Evolutionary conservation across 2,113 vertebrate species (phyloP), one percentile per base, ranked within the genome.

Genomic region (Synchiropus splendidus): DNA sequence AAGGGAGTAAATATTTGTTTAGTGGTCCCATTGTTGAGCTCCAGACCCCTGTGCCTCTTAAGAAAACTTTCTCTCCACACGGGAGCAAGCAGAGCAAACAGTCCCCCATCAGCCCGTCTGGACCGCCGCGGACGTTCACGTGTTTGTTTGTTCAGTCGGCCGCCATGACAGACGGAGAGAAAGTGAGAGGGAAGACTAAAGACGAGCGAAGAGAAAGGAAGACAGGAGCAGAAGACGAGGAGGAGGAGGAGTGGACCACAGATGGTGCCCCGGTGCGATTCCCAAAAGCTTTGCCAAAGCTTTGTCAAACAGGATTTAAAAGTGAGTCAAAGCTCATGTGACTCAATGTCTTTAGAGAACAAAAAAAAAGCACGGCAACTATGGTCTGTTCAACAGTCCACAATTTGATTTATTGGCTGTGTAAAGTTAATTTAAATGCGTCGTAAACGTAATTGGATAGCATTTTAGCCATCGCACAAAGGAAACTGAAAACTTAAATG

Each of bases 1-100:
- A 5, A 15, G 6, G 41, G 68, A 61, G 72, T 79, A 77, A 80
- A 83, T 83, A 83, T 83, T 83, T 79, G 74, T 78, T 76, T 73
- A 71, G 64, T 50, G 66, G 67, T 55, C 74, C 67, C 74, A 63
- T 54, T n/a, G 59, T 68, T 55, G 58, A 69, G 65, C 72, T 70
- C 56, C 57, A 51, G 69, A 65, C 75, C 75, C 76, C 68, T 67
- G 64, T 39, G 67, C 67, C 75, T 72, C 73, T 70, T 79, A 80
- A 79, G 74, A 80, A 83, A 83, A 80, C 78, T 74, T 76, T 80
- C 64, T 57, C 58, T 27, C 51, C 58, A 48, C 78, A 67, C 60
- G 53, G 66, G 75, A 78, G 72, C 72, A 71, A 70, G 65, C 49
- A 75, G 54, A 65, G 74, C 80, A 83, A 83, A 83, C 74, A 83